These are phyloP conservation scores for Cremastobaeus sp. DNA, from an alignment of 2,888 invertebrate genomes.

Conservation along the genomic window DNA sequence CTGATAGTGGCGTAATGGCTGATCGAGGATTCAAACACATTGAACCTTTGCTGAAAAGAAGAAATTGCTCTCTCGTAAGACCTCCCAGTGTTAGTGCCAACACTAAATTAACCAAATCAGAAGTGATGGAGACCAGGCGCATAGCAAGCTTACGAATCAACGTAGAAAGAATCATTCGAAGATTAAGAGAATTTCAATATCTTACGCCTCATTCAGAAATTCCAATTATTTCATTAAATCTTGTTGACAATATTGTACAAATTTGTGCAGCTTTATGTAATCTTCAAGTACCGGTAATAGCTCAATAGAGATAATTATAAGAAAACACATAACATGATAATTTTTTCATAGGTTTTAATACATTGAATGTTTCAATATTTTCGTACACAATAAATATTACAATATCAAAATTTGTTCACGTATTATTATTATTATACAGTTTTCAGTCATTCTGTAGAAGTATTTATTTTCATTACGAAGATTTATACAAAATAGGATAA, in stretches of 20 bases:
- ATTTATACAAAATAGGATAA: conserved; percentile 6
- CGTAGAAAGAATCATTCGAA: conserved; percentile 62
- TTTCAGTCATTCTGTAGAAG: too few species aligned
- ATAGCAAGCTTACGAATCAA: conserved; percentile 62
- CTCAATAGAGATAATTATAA: too few species aligned
- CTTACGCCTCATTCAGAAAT: conserved; percentile 57
- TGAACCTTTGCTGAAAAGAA: conserved; percentile 36
- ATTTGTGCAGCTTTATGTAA: conserved; percentile 37
- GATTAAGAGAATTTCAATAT: conserved; percentile 59
- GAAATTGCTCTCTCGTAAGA: conserved; percentile 37
- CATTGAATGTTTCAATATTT: too few species aligned
- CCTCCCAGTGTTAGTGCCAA: conserved; percentile 49
- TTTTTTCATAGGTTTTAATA: conserved; percentile 8
- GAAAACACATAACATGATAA: too few species aligned
- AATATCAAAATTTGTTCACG: too few species aligned
- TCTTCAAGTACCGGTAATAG: conserved; percentile 17
- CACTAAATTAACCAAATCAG: conserved; percentile 14
- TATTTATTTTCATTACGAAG: background rate
- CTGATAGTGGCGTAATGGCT: conserved; percentile 47
- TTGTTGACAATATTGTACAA: conserved; percentile 22
- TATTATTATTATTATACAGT: too few species aligned
- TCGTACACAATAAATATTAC: too few species aligned
- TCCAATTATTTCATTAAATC: conserved; percentile 9
- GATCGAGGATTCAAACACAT: conserved; percentile 60
- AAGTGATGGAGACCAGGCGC: conserved; percentile 50